These are phyloP conservation scores for Papilio protenor DNA, from an alignment of 2,888 invertebrate genomes.

Conservation along the genomic window DNA sequence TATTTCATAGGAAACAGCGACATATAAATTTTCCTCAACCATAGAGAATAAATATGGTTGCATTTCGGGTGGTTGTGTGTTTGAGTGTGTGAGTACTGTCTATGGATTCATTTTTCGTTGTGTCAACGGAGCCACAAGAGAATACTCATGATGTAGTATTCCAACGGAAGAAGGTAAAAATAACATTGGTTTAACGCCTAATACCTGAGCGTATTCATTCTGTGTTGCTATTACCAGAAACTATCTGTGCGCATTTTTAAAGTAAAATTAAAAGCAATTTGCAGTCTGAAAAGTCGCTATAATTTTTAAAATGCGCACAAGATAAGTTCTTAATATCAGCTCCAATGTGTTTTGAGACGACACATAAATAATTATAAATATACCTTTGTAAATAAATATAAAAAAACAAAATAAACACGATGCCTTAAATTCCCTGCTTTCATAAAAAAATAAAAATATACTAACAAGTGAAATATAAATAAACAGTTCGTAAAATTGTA, in stretches of 20 bases:
- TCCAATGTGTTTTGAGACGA: neutral
- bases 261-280: neutral
- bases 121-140: constrained; percentile 59
- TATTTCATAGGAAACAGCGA: neutral
- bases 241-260: constrained; percentile 15
- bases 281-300: neutral
- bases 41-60: neutral
- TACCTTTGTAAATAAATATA: too few relatives aligned
- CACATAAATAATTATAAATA: too few relatives aligned
- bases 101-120: neutral
- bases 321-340: constrained; percentile 13
- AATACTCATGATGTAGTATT: constrained; percentile 76
- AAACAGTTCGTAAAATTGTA: neutral
- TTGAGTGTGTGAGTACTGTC: neutral
- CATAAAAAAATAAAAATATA: neutral
- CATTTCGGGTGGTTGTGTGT: neutral
- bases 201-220: constrained; percentile 26
- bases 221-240: constrained; percentile 34
- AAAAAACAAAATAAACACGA: neutral
- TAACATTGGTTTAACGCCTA: constrained; percentile 34
- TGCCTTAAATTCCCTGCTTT: constrained; percentile 18
- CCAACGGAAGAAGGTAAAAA: constrained; percentile 76
- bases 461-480: neutral
- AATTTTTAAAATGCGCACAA: constrained; percentile 9
- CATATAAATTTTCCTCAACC: neutral